phyloP scores from a whole-genome alignment of 2,797 vertebrate species.

The Euthynnus affinis region DNA sequence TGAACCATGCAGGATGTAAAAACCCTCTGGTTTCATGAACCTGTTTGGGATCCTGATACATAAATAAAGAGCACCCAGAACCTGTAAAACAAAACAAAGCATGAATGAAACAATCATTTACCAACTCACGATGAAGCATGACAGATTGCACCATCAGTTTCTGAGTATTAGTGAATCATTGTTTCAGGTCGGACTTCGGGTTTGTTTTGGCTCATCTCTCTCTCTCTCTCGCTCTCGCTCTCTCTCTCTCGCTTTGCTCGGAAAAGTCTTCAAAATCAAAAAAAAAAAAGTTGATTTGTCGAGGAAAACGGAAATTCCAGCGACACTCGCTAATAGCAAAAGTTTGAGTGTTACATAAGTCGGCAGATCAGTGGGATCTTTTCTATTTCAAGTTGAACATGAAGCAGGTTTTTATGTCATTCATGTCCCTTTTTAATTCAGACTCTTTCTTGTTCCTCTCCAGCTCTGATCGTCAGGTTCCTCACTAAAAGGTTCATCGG shows the following conservation, averaged over 20 bases:
- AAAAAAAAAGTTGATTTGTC: constrained; percentile 7
- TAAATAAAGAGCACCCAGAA: background rate
- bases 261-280: constrained; percentile 4
- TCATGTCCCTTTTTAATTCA: no score
- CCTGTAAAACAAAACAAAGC: background rate
- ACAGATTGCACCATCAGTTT: constrained; percentile 31
- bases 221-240: no score
- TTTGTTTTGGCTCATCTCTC: constrained; percentile 16
- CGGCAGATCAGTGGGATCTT: background rate
- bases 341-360: constrained; percentile 18
- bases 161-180: constrained; percentile 40
- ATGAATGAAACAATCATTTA: constrained; percentile 36
- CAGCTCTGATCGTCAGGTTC: constrained; percentile 94
- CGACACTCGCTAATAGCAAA: background rate
- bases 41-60: background rate
- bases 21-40: background rate
- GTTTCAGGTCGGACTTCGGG: constrained; percentile 30
- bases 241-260: no score
- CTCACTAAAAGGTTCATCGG: constrained; percentile 96
- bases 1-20: background rate
- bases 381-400: background rate
- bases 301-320: constrained; percentile 34
- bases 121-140: constrained; percentile 1
- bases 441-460: constrained; percentile 34
- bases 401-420: no score